Conservation (phyloP, 2,113 vertebrate genomes). For the Saguinus midas region DNA sequence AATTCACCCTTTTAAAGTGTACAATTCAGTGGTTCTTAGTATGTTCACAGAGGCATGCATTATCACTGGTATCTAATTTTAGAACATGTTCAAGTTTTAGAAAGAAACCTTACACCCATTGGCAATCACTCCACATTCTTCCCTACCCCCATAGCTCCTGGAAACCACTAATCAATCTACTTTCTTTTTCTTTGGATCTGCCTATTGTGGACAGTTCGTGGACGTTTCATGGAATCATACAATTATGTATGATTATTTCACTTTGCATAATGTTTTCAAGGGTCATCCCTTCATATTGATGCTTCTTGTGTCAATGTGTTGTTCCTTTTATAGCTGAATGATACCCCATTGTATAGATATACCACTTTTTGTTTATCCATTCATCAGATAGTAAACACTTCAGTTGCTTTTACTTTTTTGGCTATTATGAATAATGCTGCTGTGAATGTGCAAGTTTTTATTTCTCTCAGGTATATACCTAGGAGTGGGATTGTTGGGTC, state of each 20-base stretch:
- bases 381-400: neutral
- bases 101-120: neutral
- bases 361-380: neutral
- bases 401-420: neutral
- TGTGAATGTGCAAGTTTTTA: neutral
- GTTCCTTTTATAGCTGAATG: neutral
- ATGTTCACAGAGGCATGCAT: neutral
- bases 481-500: neutral
- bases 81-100: slow-evolving; percentile 13
- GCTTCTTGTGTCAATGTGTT: neutral
- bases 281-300: neutral
- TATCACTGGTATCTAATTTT: neutral
- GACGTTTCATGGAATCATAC: neutral
- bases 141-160: neutral
- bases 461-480: neutral
- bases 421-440: neutral
- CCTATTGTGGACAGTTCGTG: neutral
- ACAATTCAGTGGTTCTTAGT: neutral
- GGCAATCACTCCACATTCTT: neutral
- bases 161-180: neutral
- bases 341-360: neutral
- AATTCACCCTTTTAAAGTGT: neutral
- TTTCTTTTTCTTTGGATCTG: neutral
- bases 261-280: neutral
- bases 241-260: neutral